Conservation (phyloP, 2,797 vertebrate species). For the Cetoscarus ocellatus region DNA sequence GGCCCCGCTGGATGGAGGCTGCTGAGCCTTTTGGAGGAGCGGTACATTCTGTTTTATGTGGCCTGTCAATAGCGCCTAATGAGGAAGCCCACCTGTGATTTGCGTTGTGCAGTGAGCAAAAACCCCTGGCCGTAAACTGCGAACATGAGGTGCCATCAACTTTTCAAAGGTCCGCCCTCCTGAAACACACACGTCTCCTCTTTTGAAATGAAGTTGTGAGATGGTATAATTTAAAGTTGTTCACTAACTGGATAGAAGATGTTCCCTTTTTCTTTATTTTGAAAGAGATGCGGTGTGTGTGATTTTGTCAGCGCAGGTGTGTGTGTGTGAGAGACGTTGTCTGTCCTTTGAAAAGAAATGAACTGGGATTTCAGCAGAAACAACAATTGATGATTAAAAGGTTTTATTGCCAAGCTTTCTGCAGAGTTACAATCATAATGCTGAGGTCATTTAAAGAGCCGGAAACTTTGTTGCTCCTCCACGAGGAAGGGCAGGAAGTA, state of each 20-base stretch:
- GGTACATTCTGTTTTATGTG: conserved; percentile 82
- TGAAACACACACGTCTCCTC: conserved; percentile 59
- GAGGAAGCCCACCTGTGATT: conserved; percentile 85
- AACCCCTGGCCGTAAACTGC: conserved; percentile 77
- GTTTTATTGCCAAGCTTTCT: conserved; percentile 71
- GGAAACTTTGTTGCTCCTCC: conserved; percentile 68
- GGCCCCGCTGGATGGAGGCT: conserved; percentile 62
- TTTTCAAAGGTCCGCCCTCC: conserved; percentile 77
- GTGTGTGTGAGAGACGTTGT: conserved; percentile 46
- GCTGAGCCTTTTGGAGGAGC: conserved; percentile 60
- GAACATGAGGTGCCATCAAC: conserved; percentile 77
- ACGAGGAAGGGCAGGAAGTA: conserved; percentile 57
- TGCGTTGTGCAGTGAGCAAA: conserved; percentile 74
- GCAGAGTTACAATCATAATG: conserved; percentile 72
- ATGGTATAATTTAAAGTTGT: conserved; percentile 77
- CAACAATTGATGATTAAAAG: conserved; percentile 83
- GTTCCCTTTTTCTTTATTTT: conserved; percentile 60
- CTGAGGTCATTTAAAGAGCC: conserved; percentile 76
- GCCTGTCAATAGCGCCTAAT: conserved; percentile 86
- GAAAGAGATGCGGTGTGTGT: conserved; percentile 55
- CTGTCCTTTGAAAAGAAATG: conserved; percentile 69
- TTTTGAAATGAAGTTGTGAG: conserved; percentile 79
- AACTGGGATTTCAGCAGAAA: conserved; percentile 74
- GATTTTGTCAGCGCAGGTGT: conserved; percentile 27
- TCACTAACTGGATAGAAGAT: conserved; percentile 57